These are phyloP conservation scores for Spea hammondii DNA, from an alignment of 2,797 vertebrate species.

Conservation along the genomic window DNA sequence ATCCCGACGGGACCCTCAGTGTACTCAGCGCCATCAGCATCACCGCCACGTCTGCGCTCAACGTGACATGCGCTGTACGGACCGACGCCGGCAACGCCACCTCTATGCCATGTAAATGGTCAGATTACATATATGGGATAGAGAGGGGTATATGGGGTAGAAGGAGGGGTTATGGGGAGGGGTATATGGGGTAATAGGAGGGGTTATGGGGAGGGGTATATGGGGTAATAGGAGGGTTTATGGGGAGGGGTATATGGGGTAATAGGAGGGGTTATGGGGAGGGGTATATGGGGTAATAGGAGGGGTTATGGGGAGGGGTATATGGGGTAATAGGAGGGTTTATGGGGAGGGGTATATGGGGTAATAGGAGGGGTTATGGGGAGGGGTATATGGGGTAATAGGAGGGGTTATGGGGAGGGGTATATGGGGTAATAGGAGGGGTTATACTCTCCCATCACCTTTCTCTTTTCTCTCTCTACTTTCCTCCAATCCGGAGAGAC, in stretches of 20 bases:
- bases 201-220: neutral
- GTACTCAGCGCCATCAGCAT: constrained; percentile 16
- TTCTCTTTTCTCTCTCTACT: too few relatives aligned
- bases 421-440: too few relatives aligned
- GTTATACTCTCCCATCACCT: too few relatives aligned
- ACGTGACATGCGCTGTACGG: neutral
- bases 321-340: too few relatives aligned
- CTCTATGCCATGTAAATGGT: neutral
- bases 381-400: too few relatives aligned
- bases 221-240: neutral
- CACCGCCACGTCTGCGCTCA: constrained; percentile 15
- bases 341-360: too few relatives aligned
- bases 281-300: neutral
- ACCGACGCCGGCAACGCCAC: neutral
- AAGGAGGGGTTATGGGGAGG: neutral
- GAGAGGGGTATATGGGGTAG: neutral
- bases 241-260: neutral
- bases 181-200: neutral
- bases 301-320: neutral
- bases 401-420: too few relatives aligned
- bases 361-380: too few relatives aligned
- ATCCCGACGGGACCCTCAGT: neutral
- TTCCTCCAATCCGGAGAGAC: too few relatives aligned
- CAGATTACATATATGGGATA: neutral
- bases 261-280: neutral